A percentile compares a stretch with the other conserved stretches of the same genome.
These are phyloP conservation scores for Hestina assimilis DNA, from an alignment of 1,140 invertebrate genomes.

Conservation along the genomic window DNA sequence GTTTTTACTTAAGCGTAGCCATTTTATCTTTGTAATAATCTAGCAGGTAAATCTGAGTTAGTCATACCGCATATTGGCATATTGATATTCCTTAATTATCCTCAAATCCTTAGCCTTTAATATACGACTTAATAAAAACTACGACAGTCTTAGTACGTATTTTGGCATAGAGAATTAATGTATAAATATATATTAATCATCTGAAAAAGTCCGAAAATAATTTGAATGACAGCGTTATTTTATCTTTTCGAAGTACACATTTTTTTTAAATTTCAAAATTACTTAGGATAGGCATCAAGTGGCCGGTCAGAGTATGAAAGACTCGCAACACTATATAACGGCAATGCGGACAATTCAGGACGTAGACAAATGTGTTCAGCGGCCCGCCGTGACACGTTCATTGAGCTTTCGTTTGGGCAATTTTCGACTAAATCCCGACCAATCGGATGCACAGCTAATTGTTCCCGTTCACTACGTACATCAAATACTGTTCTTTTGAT, in stretches of 20 bases:
- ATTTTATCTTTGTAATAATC: too few relatives aligned
- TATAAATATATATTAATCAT: too few relatives aligned
- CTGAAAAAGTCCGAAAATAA: too few relatives aligned
- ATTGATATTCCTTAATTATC: too few relatives aligned
- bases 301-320: constrained; percentile 10
- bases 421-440: constrained; percentile 67
- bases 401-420: constrained; percentile 74
- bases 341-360: constrained; percentile 70
- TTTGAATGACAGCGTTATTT: too few relatives aligned
- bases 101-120: too few relatives aligned
- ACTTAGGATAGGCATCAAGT: background rate
- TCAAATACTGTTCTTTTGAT: constrained; percentile 37
- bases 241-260: background rate
- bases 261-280: background rate
- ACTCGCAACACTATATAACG: constrained; percentile 44
- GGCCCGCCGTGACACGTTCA: constrained; percentile 68
- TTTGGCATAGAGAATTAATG: too few relatives aligned
- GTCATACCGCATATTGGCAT: too few relatives aligned
- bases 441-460: constrained; percentile 53
- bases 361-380: constrained; percentile 67
- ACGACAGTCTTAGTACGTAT: too few relatives aligned
- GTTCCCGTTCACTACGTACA: constrained; percentile 39
- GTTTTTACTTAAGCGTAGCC: too few relatives aligned
- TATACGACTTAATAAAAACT: too few relatives aligned
- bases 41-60: too few relatives aligned